Evolutionary conservation across 2,888 invertebrate species (phyloP).

Genomic region (Polietes domitor): DNA sequence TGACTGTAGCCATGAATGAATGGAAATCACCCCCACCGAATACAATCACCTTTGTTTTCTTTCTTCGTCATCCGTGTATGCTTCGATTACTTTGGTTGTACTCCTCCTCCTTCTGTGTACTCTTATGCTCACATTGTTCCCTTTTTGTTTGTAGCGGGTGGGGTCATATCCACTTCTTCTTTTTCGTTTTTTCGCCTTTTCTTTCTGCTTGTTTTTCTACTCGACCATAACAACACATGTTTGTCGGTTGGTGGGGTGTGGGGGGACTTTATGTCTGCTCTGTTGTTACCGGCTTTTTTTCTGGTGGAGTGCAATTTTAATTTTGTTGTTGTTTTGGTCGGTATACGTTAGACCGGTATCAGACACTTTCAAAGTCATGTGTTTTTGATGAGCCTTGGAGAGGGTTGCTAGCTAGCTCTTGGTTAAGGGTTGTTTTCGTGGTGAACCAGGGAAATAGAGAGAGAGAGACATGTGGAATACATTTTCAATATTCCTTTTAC

Average conservation of each 20-base stretch:
- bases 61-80: constrained; percentile 28
- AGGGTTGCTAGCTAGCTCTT: not conserved
- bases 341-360: constrained; percentile 31
- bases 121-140: too few relatives aligned
- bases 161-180: constrained; percentile 17
- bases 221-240: constrained; percentile 51
- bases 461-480: not conserved
- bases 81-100: constrained; percentile 59
- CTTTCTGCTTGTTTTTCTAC: not conserved
- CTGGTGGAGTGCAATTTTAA: constrained; percentile 9
- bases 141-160: constrained; percentile 29
- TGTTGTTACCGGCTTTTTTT: constrained; percentile 53
- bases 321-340: not conserved
- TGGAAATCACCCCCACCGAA: constrained; percentile 44
- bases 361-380: constrained; percentile 44
- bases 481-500: not conserved
- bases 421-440: not conserved
- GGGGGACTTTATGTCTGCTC: too few relatives aligned
- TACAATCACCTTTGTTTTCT: constrained; percentile 35
- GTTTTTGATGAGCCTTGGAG: constrained; percentile 14
- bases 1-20: constrained; percentile 34
- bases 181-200: not conserved
- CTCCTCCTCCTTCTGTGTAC: not conserved
- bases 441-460: not conserved
- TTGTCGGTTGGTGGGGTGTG: too few relatives aligned